Conservation (phyloP, 2,888 invertebrate species). For the Papilio gigon region DNA sequence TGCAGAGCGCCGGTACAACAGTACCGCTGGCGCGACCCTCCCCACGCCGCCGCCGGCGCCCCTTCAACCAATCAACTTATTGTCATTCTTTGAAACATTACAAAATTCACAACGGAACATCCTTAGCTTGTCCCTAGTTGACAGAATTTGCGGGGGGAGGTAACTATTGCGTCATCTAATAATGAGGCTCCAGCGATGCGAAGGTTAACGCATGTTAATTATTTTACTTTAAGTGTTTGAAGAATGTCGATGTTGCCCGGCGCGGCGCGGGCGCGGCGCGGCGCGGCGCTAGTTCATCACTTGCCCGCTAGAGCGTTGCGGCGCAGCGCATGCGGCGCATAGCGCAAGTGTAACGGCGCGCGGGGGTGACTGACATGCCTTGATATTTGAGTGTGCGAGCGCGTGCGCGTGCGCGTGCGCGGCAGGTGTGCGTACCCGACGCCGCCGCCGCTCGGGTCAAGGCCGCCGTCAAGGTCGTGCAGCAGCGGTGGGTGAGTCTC, state of each 20-base stretch:
- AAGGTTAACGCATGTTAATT: conserved; percentile 26
- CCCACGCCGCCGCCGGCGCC: conserved; percentile 32
- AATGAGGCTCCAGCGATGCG: conserved; percentile 5
- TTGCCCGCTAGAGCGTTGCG: conserved; percentile 40
- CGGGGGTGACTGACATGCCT: conserved; percentile 68
- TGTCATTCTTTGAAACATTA: conserved; percentile 6
- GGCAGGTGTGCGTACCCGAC: neutral
- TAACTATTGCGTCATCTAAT: neutral
- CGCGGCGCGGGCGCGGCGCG: conserved; percentile 7
- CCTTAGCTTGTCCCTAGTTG: too few relatives aligned
- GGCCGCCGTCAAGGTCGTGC: conserved; percentile 2
- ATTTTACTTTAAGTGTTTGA: conserved; percentile 20
- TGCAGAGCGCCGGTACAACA: conserved; percentile 55
- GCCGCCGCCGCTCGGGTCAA: conserved; percentile 15
- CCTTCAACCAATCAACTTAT: neutral
- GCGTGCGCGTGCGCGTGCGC: conserved; percentile 40
- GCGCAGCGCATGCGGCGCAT: conserved; percentile 22
- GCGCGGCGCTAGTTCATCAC: conserved; percentile 41
- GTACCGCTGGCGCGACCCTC: conserved; percentile 47
- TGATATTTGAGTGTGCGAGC: conserved; percentile 60
- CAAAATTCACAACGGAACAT: neutral
- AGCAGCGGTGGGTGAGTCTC: neutral
- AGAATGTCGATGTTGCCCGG: conserved; percentile 32
- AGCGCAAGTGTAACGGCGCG: conserved; percentile 31
- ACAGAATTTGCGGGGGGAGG: too few relatives aligned